Evolutionary conservation across 2,888 invertebrate species (phyloP).

Genomic region (Ptilodon capucinus): DNA sequence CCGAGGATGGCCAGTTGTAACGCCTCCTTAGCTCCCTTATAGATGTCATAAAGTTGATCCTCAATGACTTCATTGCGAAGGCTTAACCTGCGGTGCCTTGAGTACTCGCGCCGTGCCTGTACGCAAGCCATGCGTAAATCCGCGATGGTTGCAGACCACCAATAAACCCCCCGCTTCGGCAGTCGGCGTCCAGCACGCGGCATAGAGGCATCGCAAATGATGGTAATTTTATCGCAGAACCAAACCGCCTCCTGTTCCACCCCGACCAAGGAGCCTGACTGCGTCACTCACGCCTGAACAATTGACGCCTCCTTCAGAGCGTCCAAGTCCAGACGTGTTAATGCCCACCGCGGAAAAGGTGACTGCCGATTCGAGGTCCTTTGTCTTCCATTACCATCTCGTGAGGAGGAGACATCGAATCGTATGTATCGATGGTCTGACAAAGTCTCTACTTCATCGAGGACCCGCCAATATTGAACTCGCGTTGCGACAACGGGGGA

Average conservation of each 20-base stretch:
- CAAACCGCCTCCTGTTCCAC: background rate
- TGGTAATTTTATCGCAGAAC: background rate
- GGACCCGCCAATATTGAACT: background rate
- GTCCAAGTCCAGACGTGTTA: background rate
- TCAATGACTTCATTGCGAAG: background rate
- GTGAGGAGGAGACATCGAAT: background rate
- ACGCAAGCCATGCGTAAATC: background rate
- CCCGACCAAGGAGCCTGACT: background rate
- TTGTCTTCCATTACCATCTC: background rate
- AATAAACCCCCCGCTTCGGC: background rate
- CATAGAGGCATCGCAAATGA: background rate
- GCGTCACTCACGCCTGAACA: background rate
- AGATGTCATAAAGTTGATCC: background rate
- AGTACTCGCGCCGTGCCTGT: background rate
- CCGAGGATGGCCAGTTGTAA: background rate
- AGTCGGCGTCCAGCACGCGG: background rate
- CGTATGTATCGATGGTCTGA: background rate
- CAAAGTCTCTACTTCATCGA: background rate
- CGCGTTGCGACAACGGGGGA: constrained; percentile 2
- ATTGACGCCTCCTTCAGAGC: background rate
- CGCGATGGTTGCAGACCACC: background rate
- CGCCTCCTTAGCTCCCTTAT: background rate
- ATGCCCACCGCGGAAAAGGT: background rate
- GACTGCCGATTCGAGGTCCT: background rate
- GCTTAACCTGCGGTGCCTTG: background rate